These are phyloP conservation scores for Aspidapion aeneum DNA, from an alignment of 2,888 invertebrate species.

Conservation along the genomic window DNA sequence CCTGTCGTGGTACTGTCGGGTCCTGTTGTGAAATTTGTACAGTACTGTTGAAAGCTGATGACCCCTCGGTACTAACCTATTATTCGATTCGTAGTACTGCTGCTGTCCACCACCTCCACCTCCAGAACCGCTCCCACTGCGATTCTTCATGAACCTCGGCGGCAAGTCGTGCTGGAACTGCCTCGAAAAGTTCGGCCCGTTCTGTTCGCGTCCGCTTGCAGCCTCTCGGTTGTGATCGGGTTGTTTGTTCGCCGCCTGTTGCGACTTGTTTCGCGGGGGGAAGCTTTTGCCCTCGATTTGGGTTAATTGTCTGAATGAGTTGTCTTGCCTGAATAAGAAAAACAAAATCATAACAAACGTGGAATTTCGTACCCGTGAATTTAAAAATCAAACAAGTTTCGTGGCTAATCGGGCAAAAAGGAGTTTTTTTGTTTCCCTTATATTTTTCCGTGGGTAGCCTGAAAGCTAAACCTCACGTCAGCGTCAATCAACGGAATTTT, in stretches of 20 bases:
- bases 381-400: too few relatives aligned
- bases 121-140: constrained; percentile 52
- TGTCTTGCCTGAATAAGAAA: constrained; percentile 18
- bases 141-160: constrained; percentile 80
- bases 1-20: too few relatives aligned
- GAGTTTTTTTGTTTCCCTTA: too few relatives aligned
- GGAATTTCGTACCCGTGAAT: too few relatives aligned
- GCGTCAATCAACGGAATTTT: too few relatives aligned
- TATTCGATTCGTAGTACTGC: constrained; percentile 26
- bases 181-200: constrained; percentile 62
- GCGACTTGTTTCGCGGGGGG: constrained; percentile 29
- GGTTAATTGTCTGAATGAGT: constrained; percentile 43
- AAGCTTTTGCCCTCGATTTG: constrained; percentile 46
- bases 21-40: too few relatives aligned
- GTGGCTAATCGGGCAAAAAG: too few relatives aligned
- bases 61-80: constrained; percentile 14
- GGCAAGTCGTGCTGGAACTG: constrained; percentile 81
- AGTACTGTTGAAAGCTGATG: too few relatives aligned
- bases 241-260: constrained; percentile 4
- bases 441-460: too few relatives aligned
- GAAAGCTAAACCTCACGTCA: too few relatives aligned
- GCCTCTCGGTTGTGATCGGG: constrained; percentile 32
- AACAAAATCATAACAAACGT: too few relatives aligned
- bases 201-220: constrained; percentile 50
- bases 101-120: constrained; percentile 13